Base-by-base conservation (phyloP, 1,140 invertebrate species). In the Choristoneura fumiferana region DNA sequence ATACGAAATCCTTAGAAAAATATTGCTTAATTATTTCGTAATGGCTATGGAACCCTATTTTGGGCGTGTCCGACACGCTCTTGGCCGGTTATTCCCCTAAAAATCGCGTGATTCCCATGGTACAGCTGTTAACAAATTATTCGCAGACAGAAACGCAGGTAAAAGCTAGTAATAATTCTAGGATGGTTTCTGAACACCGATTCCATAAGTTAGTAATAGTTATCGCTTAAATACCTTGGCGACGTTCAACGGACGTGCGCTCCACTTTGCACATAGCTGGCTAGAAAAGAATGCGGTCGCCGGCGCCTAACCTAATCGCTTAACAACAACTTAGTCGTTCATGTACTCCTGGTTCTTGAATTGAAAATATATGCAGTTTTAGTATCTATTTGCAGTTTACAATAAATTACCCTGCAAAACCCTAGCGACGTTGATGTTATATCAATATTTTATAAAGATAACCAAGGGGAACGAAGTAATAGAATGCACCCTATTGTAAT, bases 231-330 rank as follows among this genome's bases (percentile, higher is more conserved):
- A 64, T 73, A n/a, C n/a, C 63, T 67, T 60, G 63, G 69, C 71
- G 62, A 60, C 68, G 63, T 49, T 61, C 40, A 73, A 62, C 76
- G 79, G 79, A 84, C 71, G 74, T 66, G 58, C 65, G 76, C 66
- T 78, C 78, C 60, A 82, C 69, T 79, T 84, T 73, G 58, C 60
- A 60, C 61, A 63, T 57, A 68, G 65, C 58, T 52, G 66, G 70
- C 60, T 52, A 54, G 63, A 53, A 54, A 78, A 74, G 77, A 84
- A 84, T 84, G 81, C 79, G 79, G 79, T 68, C 76, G 78, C 22
- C 65, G 57, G 65, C 71, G 69, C 60, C 62, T 57, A 58, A 49
- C 60, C 62, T 57, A 58, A 49, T 17, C 36, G 38, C 37, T 64
- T 56, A 2, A 29, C 53, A 61, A 62, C 62, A 40, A 62, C 60